These are phyloP conservation scores for Clarias pachynema DNA, from an alignment of 2,797 vertebrate genomes.

Conservation along the genomic window DNA sequence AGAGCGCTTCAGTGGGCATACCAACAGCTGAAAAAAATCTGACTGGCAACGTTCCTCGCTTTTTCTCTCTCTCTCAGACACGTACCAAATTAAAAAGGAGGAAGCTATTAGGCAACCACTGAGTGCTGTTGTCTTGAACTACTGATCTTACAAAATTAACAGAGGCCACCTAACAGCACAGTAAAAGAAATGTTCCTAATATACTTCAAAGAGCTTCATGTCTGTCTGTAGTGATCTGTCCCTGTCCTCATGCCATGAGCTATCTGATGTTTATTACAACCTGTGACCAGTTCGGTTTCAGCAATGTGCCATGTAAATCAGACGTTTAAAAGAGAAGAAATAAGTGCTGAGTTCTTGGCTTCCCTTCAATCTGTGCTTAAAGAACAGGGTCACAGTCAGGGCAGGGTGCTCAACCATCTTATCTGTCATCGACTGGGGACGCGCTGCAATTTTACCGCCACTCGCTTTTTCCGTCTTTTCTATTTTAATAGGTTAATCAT, in stretches of 20 bases:
- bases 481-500: constrained; percentile 62
- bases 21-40: constrained; percentile 18
- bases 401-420: background rate
- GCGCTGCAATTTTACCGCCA: constrained; percentile 3
- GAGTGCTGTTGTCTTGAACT: background rate
- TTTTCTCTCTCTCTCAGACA: background rate
- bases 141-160: background rate
- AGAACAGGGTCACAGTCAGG: constrained; percentile 16
- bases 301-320: background rate
- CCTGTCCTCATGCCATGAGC: background rate
- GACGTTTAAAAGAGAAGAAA: background rate
- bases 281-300: background rate
- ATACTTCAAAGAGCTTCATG: background rate
- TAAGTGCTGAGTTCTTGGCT: background rate
- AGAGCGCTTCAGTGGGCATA: constrained; percentile 35
- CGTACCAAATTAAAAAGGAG: constrained; percentile 36
- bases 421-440: constrained; percentile 9
- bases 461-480: constrained; percentile 53
- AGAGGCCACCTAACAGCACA: background rate
- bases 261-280: background rate
- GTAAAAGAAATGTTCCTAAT: background rate
- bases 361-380: constrained; percentile 2
- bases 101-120: constrained; percentile 22
- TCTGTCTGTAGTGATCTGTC: background rate
- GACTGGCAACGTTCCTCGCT: constrained; percentile 14